These are phyloP conservation scores for Heliangelus exortis DNA, from an alignment of 2,797 vertebrate species.

Conservation along the genomic window DNA sequence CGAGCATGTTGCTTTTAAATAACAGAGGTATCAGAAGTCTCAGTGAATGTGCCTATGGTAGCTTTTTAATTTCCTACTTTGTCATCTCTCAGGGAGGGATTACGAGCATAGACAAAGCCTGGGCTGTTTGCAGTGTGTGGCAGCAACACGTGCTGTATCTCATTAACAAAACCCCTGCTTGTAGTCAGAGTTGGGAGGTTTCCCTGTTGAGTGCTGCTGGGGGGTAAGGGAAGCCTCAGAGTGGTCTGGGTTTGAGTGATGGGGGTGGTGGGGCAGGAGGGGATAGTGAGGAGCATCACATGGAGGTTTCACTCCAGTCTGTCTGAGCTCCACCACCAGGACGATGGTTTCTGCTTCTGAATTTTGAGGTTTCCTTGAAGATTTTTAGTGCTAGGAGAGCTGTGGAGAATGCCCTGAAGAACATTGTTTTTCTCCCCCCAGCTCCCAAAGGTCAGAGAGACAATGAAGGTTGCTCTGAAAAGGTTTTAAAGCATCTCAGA, in stretches of 20 bases:
- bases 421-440: background rate
- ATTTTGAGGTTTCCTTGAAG: background rate
- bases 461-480: conserved; percentile 39
- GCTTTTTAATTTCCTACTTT: conserved; percentile 60
- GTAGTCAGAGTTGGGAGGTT: background rate
- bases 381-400: background rate
- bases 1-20: background rate
- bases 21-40: background rate
- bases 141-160: conserved; percentile 44
- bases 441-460: background rate
- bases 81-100: conserved; percentile 54
- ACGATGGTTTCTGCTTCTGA: background rate
- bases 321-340: accelerated
- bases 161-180: conserved; percentile 9
- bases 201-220: background rate
- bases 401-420: conserved; percentile 28
- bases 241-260: accelerated
- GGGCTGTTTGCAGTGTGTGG: conserved; percentile 29
- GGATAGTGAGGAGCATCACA: accelerated
- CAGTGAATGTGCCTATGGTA: conserved; percentile 33
- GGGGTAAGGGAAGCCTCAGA: background rate
- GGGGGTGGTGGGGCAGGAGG: background rate
- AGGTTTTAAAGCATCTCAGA: conserved; percentile 48
- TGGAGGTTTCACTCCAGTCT: background rate
- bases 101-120: conserved; percentile 45